A percentile compares a stretch with the other conserved stretches of the same genome.
phyloP scores from a whole-genome alignment of 2,888 invertebrate species.

The Leptinotarsa tumamoca region DNA sequence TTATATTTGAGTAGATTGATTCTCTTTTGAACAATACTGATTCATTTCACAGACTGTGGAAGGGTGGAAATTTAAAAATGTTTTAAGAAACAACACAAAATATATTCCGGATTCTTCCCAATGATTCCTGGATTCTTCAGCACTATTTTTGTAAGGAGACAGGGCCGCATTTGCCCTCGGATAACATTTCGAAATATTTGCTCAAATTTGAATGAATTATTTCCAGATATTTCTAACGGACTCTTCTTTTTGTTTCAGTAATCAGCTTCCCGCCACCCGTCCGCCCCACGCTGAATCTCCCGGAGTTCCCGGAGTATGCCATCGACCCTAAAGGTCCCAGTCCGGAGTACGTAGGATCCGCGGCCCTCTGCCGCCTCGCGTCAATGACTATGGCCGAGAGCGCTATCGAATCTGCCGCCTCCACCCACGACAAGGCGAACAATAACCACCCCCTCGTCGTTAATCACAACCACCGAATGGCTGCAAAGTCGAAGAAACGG shows the following conservation, averaged over 20 bases:
- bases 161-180: too few relatives aligned
- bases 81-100: too few relatives aligned
- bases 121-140: too few relatives aligned
- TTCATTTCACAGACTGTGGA: too few relatives aligned
- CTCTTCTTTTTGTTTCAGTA: conserved; percentile 48
- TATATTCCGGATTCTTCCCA: too few relatives aligned
- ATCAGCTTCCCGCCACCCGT: not conserved
- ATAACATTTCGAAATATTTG: too few relatives aligned
- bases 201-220: too few relatives aligned
- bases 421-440: conserved; percentile 66
- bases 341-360: conserved; percentile 50
- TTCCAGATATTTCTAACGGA: not conserved
- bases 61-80: too few relatives aligned
- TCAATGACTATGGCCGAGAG: conserved; percentile 82
- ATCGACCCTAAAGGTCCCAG: conserved; percentile 40
- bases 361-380: conserved; percentile 69
- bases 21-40: too few relatives aligned
- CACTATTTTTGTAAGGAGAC: too few relatives aligned
- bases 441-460: conserved; percentile 73
- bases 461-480: conserved; percentile 73
- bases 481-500: conserved; percentile 75
- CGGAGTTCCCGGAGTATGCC: conserved; percentile 52
- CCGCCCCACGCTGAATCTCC: conserved; percentile 32
- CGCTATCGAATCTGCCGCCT: conserved; percentile 68
- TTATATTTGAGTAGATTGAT: too few relatives aligned